phyloP scores from a whole-genome alignment of 2,888 invertebrate genomes.

The Drosophila tripunctata region DNA sequence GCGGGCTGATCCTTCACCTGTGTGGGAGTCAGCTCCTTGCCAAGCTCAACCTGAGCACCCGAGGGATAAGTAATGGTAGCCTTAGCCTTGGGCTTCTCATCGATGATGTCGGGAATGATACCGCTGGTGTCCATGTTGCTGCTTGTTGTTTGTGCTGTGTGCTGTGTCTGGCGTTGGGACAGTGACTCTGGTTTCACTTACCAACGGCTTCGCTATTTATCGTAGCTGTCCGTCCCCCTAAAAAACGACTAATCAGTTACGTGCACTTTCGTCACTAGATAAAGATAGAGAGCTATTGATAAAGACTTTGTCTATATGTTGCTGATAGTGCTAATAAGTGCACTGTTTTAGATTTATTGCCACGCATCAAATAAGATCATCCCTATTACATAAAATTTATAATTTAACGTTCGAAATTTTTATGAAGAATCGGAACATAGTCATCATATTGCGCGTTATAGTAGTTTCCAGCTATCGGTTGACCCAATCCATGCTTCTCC shows the following conservation, averaged over 20 bases:
- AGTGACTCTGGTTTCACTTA: constrained; percentile 51
- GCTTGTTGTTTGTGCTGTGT: too few species aligned
- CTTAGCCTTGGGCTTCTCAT: constrained; percentile 67
- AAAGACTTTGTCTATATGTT: constrained; percentile 17
- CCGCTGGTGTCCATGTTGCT: constrained; percentile 74
- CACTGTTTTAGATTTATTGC: constrained; percentile 47
- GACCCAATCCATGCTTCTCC: constrained; percentile 89
- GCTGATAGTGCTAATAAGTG: constrained; percentile 44
- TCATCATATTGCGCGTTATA: constrained; percentile 82
- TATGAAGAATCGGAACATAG: constrained; percentile 84
- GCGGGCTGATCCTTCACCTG: constrained; percentile 84
- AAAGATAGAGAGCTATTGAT: constrained; percentile 48
- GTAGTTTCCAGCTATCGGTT: constrained; percentile 82
- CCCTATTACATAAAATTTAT: too few species aligned
- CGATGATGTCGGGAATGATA: constrained; percentile 80
- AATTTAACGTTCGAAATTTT: constrained; percentile 43
- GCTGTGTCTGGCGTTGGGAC: constrained; percentile 49
- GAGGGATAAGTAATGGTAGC: constrained; percentile 72
- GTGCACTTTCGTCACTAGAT: constrained; percentile 53
- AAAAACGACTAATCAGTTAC: constrained; percentile 43
- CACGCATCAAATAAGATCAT: background rate
- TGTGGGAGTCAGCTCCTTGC: constrained; percentile 90
- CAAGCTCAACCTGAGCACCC: constrained; percentile 86
- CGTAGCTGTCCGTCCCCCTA: constrained; percentile 1
- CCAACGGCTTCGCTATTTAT: constrained; percentile 55